Evolutionary conservation across 2,113 vertebrate species (phyloP), one percentile per base, ranked within the genome.

Genomic region (Desmodus rotundus): DNA sequence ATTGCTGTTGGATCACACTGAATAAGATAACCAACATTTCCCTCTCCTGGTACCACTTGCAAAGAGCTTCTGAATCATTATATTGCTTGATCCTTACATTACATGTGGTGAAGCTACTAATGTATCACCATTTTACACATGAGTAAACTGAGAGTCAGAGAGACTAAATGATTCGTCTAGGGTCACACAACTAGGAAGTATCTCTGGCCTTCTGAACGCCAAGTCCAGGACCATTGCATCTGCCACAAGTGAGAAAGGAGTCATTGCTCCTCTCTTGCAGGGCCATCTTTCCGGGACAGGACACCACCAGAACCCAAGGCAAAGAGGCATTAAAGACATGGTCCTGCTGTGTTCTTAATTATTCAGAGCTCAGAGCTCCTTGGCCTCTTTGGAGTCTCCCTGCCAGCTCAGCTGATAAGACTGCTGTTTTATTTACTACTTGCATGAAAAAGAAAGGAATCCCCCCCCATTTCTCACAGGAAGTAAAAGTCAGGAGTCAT

Each of bases 401-500:
- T 70, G 33, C 52, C 36, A 54, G 16, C 52, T 84, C 63, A 80
- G 72, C 77, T 80, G 73, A 82, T 83, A 43, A 94, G 43, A 45
- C 14, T 50, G 26, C 52, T 84, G 14, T 28, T 45, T 74, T 73
- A 54, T 61, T 7, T 31, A 73, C 28, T 63, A 52, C 38, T 80
- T 91, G 14, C 13, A 8, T 45, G 54, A 70, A 81, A 85, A 85
- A 56, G 52, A 77, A 84, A 90, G 67, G 65, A 65, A 76, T 58
- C 90, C 77, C 96, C 77, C 96, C 94, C 81, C 67, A 89, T 97
- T 98, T 98, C 96, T 97, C 24, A 74, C 47, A 89, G 97, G 97
- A 97, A 97, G 97, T 14, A 36, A 98, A 94, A 97, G 97, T 97
- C 96, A 95, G 95, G 97, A 98, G 97, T 98, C 97, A 38, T 94